Conservation (phyloP, 2,797 vertebrate genomes). For the Garrulus glandarius region DNA sequence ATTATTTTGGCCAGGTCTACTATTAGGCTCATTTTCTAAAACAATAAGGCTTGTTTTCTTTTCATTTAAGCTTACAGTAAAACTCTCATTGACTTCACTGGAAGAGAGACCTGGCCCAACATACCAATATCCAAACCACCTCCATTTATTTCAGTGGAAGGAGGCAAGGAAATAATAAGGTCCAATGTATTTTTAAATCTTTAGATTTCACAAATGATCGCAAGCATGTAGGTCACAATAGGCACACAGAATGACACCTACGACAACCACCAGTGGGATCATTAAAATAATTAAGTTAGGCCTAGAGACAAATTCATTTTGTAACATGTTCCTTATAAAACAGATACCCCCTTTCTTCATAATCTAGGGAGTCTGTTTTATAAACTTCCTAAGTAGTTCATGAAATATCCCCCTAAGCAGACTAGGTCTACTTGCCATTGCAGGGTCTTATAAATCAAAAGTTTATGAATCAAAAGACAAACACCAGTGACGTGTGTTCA, state of each 20-base stretch:
- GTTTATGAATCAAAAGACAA: background rate
- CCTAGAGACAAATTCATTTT: slow-evolving; percentile 60
- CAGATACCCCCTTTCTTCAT: slow-evolving; percentile 42
- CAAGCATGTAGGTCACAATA: slow-evolving; percentile 46
- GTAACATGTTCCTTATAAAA: slow-evolving; percentile 48
- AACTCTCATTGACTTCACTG: background rate
- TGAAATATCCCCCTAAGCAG: slow-evolving; percentile 43
- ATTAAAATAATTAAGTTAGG: slow-evolving; percentile 61
- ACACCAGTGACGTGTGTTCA: background rate
- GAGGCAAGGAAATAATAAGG: slow-evolving; percentile 14
- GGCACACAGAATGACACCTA: slow-evolving; percentile 43
- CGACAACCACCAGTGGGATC: slow-evolving; percentile 39
- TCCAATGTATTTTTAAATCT: slow-evolving; percentile 23
- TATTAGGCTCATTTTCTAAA: background rate
- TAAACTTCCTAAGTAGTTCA: slow-evolving; percentile 36
- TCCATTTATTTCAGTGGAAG: background rate
- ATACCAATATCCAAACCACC: background rate
- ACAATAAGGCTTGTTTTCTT: background rate
- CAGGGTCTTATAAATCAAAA: background rate
- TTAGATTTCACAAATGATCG: slow-evolving; percentile 35
- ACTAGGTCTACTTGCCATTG: background rate
- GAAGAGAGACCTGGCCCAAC: background rate
- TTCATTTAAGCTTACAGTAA: background rate
- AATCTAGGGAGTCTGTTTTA: slow-evolving; percentile 28
- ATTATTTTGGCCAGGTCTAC: background rate